phyloP scores from a whole-genome alignment of 1,140 invertebrate genomes.

The Drosophila trapezifrons region DNA sequence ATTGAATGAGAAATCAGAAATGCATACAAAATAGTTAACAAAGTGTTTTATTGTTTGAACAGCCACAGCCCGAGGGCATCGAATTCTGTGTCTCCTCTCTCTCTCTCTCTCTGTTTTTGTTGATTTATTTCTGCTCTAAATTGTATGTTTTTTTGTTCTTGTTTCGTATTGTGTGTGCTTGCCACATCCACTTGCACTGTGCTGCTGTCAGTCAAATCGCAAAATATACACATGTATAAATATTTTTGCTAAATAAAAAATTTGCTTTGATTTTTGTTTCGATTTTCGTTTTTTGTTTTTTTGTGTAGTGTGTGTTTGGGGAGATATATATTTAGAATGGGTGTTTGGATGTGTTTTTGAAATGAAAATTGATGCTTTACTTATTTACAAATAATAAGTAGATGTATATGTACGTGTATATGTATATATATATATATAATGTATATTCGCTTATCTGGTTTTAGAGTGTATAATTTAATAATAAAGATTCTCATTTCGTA shows the following conservation, averaged over 20 bases:
- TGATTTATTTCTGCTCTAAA: conserved; percentile 12
- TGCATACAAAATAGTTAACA: conserved; percentile 69
- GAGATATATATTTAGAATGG: conserved; percentile 72
- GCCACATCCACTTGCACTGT: conserved; percentile 19
- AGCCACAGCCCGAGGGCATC: conserved; percentile 42
- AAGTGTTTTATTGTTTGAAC: conserved; percentile 55
- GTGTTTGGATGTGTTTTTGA: conserved; percentile 50
- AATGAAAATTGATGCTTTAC: conserved; percentile 72
- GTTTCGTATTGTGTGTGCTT: conserved; percentile 18
- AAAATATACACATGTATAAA: conserved; percentile 47
- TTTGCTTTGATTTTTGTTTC: conserved; percentile 35
- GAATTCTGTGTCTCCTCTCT: conserved; percentile 24
- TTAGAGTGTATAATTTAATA: conserved; percentile 68
- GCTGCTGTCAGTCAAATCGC: conserved; percentile 54
- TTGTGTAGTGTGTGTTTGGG: conserved; percentile 40
- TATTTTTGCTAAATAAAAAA: conserved; percentile 54
- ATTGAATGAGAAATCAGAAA: conserved; percentile 63
- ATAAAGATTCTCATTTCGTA: conserved; percentile 66
- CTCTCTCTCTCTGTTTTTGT: conserved; percentile 6
- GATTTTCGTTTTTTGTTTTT: conserved; percentile 16
- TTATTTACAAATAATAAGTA: conserved; percentile 82
- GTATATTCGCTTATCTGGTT: conserved; percentile 57
- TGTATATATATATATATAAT: conserved; percentile 57
- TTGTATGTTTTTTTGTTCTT: conserved; percentile 5
- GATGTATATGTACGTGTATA: conserved; percentile 59